Base-by-base conservation (phyloP, 2,888 invertebrate species). In the Coleophora flavipennella region DNA sequence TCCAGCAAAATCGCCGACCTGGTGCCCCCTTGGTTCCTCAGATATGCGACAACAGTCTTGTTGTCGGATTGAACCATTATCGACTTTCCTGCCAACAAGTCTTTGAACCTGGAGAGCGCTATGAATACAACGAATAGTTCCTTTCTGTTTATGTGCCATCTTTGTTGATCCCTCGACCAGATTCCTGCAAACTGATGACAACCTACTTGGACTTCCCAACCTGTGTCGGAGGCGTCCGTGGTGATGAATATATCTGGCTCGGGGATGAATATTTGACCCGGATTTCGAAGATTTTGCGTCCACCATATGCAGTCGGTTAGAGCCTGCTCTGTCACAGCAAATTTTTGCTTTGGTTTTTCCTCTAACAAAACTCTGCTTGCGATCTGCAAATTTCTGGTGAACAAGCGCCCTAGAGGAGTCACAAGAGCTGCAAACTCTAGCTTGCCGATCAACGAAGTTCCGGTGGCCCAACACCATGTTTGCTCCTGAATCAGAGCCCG, bases 1-100 rank as follows among this genome's bases (percentile, higher is more conserved):
- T 41, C 10, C 1, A 45, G 29, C 0, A 52, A 42, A 1, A 31
- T 25, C 13, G 31, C 8, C 1, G 51, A 56, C 10, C 36, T 41
- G 6, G 52, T 50, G 1, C 53, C 51, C 1, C 51, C 51, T 26
- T 54, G 42, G 13, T 51, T 53, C 1, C 36, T 43, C 8, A 54
- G 42, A 31, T 51, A 51, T 2, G 50, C 42, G 0, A 39, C 46
- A 10, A 44, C 35, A 3, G 55, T 43, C 13, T 35, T 35, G 28
- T 51, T 53, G 39, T 39, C 39, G 25, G 39, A 31, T 20, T 39
- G 39, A 13, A 35, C 13, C 31, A 39, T 35, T 9, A 39, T 10
- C 6, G 39, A 35, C 13, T 39, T 14, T 1, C 13, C 25, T 8
- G 8, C 6, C 8, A 35, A 31, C 13, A 25, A 6, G 46, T 47